Conservation (phyloP, 2,888 invertebrate species). For the Carcina quercana region DNA sequence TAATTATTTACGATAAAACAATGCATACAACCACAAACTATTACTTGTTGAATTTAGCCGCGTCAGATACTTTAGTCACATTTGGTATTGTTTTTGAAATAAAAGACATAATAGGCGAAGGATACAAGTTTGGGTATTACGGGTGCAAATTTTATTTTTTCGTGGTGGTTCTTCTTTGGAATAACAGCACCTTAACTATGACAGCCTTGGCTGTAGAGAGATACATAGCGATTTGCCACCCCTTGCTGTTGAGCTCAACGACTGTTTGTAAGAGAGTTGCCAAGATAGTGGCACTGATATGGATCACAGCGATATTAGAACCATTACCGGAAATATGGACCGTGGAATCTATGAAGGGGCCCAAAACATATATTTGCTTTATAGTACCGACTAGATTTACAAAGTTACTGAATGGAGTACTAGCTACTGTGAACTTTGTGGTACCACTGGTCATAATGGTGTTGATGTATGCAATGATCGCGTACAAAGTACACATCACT, state of each 20-base stretch:
- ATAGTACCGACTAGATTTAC: constrained; percentile 27
- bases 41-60: constrained; percentile 53
- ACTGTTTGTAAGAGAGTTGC: constrained; percentile 35
- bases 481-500: constrained; percentile 34
- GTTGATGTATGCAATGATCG: constrained; percentile 43
- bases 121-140: too few relatives aligned
- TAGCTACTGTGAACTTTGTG: constrained; percentile 37
- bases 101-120: constrained; percentile 17
- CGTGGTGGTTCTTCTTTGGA: constrained; percentile 36
- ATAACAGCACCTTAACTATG: constrained; percentile 43
- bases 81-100: constrained; percentile 43
- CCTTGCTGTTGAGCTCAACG: constrained; percentile 29
- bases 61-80: constrained; percentile 48
- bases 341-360: constrained; percentile 28
- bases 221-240: constrained; percentile 43
- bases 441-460: constrained; percentile 41
- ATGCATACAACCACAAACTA: constrained; percentile 60
- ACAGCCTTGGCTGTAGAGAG: constrained; percentile 45
- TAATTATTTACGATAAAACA: constrained; percentile 47
- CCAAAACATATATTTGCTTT: constrained; percentile 30
- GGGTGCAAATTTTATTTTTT: constrained; percentile 41
- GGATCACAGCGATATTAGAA: constrained; percentile 37
- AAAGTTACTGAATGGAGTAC: constrained; percentile 32
- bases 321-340: constrained; percentile 39
- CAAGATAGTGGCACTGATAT: constrained; percentile 35